Evolutionary conservation across 2,888 invertebrate species (phyloP).

Genomic region (Diaphora mendica): DNA sequence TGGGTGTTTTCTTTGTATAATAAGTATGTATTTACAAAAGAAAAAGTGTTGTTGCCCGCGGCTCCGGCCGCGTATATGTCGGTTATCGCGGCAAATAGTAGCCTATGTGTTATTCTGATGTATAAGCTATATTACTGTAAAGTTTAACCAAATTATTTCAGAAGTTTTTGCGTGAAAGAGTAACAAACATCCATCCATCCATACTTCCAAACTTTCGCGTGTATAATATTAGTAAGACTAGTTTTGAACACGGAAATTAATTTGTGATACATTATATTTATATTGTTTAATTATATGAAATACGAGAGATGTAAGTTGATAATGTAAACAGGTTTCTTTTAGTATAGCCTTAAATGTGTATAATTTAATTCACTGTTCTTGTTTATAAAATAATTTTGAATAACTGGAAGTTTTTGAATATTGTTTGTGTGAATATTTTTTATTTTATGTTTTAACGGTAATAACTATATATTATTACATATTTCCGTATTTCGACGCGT

Average conservation of each 20-base stretch:
- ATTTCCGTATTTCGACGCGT: background rate
- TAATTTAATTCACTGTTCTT: background rate
- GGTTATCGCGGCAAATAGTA: no score
- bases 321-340: background rate
- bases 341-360: background rate
- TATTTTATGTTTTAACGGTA: background rate
- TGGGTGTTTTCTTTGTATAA: no score
- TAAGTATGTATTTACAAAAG: no score
- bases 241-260: slow-evolving; percentile 1
- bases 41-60: no score
- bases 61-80: no score
- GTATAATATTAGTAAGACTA: no score
- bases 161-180: no score
- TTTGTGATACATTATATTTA: background rate
- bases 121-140: no score
- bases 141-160: no score
- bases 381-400: background rate
- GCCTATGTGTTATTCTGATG: no score
- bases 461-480: background rate
- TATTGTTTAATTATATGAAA: background rate
- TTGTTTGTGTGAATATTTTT: background rate
- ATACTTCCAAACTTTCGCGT: no score
- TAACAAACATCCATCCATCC: no score
- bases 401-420: background rate
- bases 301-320: background rate